Conservation (phyloP, 2,113 vertebrate species). For the Maccullochella peelii region DNA sequence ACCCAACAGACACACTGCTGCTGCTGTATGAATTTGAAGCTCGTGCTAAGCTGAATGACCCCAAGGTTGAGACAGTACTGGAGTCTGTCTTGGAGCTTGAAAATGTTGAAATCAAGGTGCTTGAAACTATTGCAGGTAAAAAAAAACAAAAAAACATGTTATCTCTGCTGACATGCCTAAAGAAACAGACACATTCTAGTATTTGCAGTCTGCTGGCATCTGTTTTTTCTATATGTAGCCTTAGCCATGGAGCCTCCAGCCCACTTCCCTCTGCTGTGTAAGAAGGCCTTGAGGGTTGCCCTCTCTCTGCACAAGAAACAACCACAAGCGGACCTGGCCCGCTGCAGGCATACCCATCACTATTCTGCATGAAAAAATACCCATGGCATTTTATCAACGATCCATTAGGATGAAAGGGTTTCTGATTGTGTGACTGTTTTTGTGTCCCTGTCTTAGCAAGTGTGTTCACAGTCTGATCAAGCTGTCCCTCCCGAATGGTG, state of each 20-base stretch:
- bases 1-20: constrained; percentile 88
- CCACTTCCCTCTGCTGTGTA: constrained; percentile 87
- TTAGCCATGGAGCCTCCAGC: constrained; percentile 92
- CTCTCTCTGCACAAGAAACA: constrained; percentile 87
- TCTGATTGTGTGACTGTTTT: constrained; percentile 20
- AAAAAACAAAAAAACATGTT: not conserved
- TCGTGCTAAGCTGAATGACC: constrained; percentile 90
- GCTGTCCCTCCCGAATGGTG: constrained; percentile 86
- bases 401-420: not conserved
- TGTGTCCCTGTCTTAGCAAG: constrained; percentile 82
- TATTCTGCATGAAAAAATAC: constrained; percentile 21
- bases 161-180: not conserved
- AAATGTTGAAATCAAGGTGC: constrained; percentile 85
- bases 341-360: constrained; percentile 84
- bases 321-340: constrained; percentile 80
- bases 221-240: constrained; percentile 73
- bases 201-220: not conserved
- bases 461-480: constrained; percentile 90
- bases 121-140: constrained; percentile 92
- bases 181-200: not conserved
- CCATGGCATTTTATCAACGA: not conserved
- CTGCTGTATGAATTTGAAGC: constrained; percentile 95
- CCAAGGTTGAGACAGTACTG: constrained; percentile 84
- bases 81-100: constrained; percentile 89
- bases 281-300: constrained; percentile 89